Evolutionary conservation across 2,888 invertebrate species (phyloP), one percentile per base, ranked within the genome.

Genomic region (Apamea monoglypha): DNA sequence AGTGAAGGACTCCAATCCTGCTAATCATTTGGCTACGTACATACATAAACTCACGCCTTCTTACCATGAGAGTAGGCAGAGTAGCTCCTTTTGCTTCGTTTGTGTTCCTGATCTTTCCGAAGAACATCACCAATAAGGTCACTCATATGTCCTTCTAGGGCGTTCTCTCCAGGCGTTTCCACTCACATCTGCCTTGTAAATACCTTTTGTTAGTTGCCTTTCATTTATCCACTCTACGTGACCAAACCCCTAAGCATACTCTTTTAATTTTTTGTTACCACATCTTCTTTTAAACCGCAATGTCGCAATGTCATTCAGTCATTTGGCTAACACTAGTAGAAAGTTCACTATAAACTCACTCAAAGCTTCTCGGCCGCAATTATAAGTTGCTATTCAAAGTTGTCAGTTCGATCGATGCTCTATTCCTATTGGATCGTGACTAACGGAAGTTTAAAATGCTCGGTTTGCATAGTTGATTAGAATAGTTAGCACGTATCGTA

Each of bases 381-480:
- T 72, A 59, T 18, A 67, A 71, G 56, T 86, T 63, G 16, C 75
- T 44, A 50, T 78, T 32, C 74, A 61, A 83, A 77, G 67, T 25
- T 4, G 69, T 69, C 40, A 59, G 63, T 61, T 67, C 47, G 40
- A 63, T 68, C 74, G 70, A 63, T 36, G 50, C 36, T 67, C n/a
- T 56, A 61, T 64, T 6, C 63, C n/a, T 56, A 61, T 64, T 6
- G n/a, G 53, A 29, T 76, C 85, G 80, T 84, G 85, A 76, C 76
- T 87, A 85, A 87, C 84, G 87, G 87, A 63, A 76, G 76, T 80
- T 87, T 76, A 56, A 76, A 80, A 66, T 66, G 74, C 56, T 80
- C 67, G 63, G 67, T 84, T 84, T 80, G 85, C 74, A 87, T 84
- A 80, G 50, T 80, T 76, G 67, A 85, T 80, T 87, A 74, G 87